phyloP scores from a whole-genome alignment of 1,140 invertebrate species.

The Pseudomyrmex cubaensis region DNA sequence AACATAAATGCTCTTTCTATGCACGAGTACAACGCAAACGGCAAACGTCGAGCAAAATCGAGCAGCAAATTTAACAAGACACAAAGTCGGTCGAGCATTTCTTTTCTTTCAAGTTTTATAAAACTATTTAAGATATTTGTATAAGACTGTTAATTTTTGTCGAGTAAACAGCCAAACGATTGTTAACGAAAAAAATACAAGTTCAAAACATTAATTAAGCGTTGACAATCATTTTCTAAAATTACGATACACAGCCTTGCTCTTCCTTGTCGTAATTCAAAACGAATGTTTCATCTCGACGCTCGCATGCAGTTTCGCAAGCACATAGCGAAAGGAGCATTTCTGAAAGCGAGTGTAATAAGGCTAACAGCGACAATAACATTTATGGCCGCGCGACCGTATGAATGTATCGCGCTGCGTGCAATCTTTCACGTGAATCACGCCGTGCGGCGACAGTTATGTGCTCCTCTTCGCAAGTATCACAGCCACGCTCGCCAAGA shows the following conservation, averaged over 20 bases:
- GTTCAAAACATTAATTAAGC: neutral
- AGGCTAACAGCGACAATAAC: slow-evolving; percentile 66
- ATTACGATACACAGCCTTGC: neutral
- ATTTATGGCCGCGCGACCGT: slow-evolving; percentile 44
- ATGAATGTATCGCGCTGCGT: slow-evolving; percentile 51
- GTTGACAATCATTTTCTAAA: slow-evolving; percentile 5
- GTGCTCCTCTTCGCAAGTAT: slow-evolving; percentile 44
- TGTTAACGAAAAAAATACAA: too few species aligned
- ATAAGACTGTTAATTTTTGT: slow-evolving; percentile 13
- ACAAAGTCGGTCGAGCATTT: slow-evolving; percentile 12
- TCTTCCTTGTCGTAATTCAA: neutral
- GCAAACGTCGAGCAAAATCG: slow-evolving; percentile 28
- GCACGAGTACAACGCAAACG: neutral
- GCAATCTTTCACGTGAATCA: slow-evolving; percentile 67
- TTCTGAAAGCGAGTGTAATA: slow-evolving; percentile 45
- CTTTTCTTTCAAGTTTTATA: neutral
- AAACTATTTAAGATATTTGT: neutral
- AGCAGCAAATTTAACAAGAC: slow-evolving; percentile 54
- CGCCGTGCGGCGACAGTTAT: slow-evolving; percentile 63
- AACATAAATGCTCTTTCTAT: slow-evolving; percentile 44
- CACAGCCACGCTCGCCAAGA: slow-evolving; percentile 48
- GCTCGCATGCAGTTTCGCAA: neutral
- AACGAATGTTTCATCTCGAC: slow-evolving; percentile 7
- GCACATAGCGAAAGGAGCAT: neutral
- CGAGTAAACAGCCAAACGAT: neutral